Evolutionary conservation across 2,888 invertebrate species (phyloP), one percentile per base, ranked within the genome.

Genomic region (Agelastica alni): DNA sequence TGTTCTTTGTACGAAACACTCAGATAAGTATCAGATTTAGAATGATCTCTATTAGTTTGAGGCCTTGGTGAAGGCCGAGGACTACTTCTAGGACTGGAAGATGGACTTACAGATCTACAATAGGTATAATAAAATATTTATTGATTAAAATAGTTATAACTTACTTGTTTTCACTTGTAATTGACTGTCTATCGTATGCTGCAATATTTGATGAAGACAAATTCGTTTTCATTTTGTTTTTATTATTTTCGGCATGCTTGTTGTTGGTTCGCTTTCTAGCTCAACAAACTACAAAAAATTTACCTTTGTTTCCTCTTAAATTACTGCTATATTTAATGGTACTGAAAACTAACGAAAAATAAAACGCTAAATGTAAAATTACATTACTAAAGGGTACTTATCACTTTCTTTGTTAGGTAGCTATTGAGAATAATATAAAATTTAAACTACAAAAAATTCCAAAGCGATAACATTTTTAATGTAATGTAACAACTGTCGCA

Each of bases 61-160:
- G 79, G 78, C 54, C 76, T 75, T n/a, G 81, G 81, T 28, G 81
- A 81, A 30, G 79, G 77, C 64, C 76, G 77, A 28, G 81, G 81
- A 59, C 80, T 82, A 39, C 77, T 76, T 34, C 75, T 70, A 26
- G 80, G 80, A 65, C 80, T 81, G 41, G 75, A 69, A 59, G 69
- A 70, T 32, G 76, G 77, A 59, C 76, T 78, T 20, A 59, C 60
- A 53, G 73, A 72, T 63, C 74, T 76, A 58, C 43, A 58, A 59
- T 51, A 54, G 37, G 12, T 28, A 13, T 16, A 18, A 18, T 31
- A 31, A 16, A 34, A 20, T 13, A 17, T 45, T 12, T 39, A 31
- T 28, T 14, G 20, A 44, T 22, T 44, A 9, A 30, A 41, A 43
- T 41, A 44, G 18, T 9, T 28, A 16, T 22, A 16, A 34, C 30